Percentiles rank a stretch among this genome's conserved stretches.
Conservation (phyloP, 2,888 invertebrate genomes). For the Petrolisthes manimaculis region DNA sequence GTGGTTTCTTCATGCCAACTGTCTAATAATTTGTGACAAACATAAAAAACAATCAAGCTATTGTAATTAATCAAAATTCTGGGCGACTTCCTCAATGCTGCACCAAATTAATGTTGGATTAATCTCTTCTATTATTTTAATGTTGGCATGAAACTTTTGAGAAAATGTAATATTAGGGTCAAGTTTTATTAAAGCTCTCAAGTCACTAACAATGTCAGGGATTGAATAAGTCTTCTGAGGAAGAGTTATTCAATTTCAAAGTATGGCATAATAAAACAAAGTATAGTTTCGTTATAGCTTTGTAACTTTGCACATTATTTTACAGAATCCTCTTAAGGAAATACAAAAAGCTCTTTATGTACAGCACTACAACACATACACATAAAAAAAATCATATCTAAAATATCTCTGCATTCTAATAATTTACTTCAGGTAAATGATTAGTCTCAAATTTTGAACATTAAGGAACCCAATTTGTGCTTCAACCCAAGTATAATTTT, state of each 20-base stretch:
- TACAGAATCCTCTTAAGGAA: conserved; percentile 62
- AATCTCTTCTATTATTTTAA: too few species aligned
- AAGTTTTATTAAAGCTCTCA: background rate
- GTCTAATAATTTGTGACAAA: too few species aligned
- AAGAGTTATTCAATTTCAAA: background rate
- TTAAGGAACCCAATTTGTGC: conserved; percentile 58
- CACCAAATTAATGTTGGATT: too few species aligned
- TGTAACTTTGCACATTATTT: conserved; percentile 64
- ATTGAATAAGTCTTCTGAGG: background rate
- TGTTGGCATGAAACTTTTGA: too few species aligned
- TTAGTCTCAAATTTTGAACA: conserved; percentile 46
- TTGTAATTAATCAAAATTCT: too few species aligned
- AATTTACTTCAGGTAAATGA: conserved; percentile 60
- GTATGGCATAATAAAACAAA: conserved; percentile 13
- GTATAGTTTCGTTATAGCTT: conserved; percentile 59
- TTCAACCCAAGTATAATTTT: conserved; percentile 45
- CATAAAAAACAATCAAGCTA: too few species aligned
- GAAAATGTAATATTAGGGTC: too few species aligned
- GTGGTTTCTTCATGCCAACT: too few species aligned
- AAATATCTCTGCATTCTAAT: conserved; percentile 60
- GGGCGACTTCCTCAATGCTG: too few species aligned
- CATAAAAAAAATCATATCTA: conserved; percentile 59
- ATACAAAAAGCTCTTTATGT: conserved; percentile 62
- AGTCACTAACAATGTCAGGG: background rate
- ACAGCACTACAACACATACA: conserved; percentile 63